Conservation (phyloP, 2,888 invertebrate genomes). For the Papilio gigon region DNA sequence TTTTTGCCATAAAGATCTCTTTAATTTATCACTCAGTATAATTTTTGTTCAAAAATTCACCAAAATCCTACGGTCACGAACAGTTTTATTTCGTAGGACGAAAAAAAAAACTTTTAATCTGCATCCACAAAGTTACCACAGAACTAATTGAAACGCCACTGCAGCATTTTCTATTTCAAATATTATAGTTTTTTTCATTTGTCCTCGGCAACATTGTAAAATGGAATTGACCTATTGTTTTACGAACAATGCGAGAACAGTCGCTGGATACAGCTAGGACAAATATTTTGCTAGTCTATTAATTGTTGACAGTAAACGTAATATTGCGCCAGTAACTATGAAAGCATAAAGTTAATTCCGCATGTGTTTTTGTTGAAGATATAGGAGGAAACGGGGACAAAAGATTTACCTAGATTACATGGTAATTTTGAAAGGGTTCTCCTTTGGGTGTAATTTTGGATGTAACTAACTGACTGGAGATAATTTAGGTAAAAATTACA, state of each 20-base stretch:
- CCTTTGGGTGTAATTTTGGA: not conserved
- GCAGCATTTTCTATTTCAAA: constrained; percentile 19
- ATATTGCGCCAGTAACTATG: not conserved
- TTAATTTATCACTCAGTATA: not conserved
- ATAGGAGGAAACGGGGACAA: not conserved
- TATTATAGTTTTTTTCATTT: constrained; percentile 21
- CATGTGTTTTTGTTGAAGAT: not conserved
- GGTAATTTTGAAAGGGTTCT: not conserved
- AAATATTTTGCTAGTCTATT: constrained; percentile 11
- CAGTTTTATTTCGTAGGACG: constrained; percentile 1
- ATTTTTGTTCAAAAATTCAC: constrained; percentile 6
- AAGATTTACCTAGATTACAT: no score
- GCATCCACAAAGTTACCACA: constrained; percentile 20
- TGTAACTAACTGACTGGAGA: no score
- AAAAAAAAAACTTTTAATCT: constrained; percentile 16
- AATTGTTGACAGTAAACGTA: constrained; percentile 2
- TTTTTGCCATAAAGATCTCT: no score
- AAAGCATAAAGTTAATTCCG: not conserved
- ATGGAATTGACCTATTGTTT: constrained; percentile 22
- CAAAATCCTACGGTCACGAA: constrained; percentile 12
- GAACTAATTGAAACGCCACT: constrained; percentile 18
- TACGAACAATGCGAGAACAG: constrained; percentile 20
- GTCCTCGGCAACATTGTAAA: constrained; percentile 21
- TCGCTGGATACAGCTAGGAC: not conserved
- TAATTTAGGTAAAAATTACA: no score